Percentiles rank a stretch among this genome's conserved stretches.
These are phyloP conservation scores for Pissodes strobi DNA, from an alignment of 1,140 invertebrate species.

Conservation along the genomic window DNA sequence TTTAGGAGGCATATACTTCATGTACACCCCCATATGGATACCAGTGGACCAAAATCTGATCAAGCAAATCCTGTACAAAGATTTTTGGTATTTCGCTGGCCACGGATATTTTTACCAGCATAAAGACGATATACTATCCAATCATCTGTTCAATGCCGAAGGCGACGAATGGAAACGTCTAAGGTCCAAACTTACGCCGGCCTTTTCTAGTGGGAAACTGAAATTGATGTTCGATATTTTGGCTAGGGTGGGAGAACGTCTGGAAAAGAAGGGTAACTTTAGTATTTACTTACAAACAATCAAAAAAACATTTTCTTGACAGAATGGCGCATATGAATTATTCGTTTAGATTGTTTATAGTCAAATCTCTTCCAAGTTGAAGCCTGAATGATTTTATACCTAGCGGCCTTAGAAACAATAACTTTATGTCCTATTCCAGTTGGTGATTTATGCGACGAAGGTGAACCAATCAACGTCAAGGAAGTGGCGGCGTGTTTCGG, in stretches of 20 bases:
- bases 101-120: constrained; percentile 16
- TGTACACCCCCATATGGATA: constrained; percentile 21
- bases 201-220: constrained; percentile 18
- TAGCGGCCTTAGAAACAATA: no score
- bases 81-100: constrained; percentile 14
- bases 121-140: constrained; percentile 14
- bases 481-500: constrained; percentile 62
- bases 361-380: no score
- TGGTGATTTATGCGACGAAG: neutral
- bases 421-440: no score
- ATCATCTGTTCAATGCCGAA: constrained; percentile 19
- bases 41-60: constrained; percentile 9
- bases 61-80: constrained; percentile 15
- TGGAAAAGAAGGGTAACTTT: constrained; percentile 3
- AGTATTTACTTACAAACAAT: neutral
- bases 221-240: constrained; percentile 25
- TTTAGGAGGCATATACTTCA: constrained; percentile 23
- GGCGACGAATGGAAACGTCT: constrained; percentile 19
- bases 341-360: no score
- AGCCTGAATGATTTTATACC: no score
- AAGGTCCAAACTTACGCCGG: constrained; percentile 21
- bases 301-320: neutral
- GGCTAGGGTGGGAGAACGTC: neutral
- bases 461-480: constrained; percentile 31
- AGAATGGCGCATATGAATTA: neutral